Conservation (phyloP, 2,888 invertebrate species). For the Drosophila macrospina region DNA sequence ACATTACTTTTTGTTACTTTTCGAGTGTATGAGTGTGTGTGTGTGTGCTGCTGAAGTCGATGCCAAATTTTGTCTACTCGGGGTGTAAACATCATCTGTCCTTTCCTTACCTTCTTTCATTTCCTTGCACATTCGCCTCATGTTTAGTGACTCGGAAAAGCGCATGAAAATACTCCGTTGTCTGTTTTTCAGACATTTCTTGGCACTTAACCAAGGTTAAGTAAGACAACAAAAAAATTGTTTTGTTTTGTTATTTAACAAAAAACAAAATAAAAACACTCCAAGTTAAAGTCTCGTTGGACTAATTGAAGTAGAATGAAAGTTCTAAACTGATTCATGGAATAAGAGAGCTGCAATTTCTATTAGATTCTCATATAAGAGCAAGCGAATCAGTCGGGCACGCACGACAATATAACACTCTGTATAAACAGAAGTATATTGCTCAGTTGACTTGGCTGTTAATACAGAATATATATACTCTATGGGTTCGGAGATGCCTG, state of each 20-base stretch:
- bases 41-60: no score
- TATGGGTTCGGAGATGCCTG: no score
- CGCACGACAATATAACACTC: no score
- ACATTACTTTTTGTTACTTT: conserved; percentile 33
- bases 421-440: no score
- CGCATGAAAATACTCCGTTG: conserved; percentile 16
- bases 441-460: no score
- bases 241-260: background rate
- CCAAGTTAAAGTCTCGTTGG: background rate
- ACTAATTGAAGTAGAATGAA: background rate
- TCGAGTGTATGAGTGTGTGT: background rate
- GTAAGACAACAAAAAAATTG: conserved; percentile 8
- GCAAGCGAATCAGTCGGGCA: no score
- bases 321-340: background rate
- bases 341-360: background rate
- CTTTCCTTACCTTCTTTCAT: background rate
- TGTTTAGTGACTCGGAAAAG: conserved; percentile 62
- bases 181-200: conserved; percentile 33
- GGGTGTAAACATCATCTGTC: conserved; percentile 1
- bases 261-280: background rate
- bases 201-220: conserved; percentile 73
- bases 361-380: no score
- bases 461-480: no score
- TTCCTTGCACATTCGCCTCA: conserved; percentile 10
- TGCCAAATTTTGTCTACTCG: conserved; percentile 38